Evolutionary conservation across 1,140 invertebrate genomes (phyloP), one percentile per base, ranked within the genome.

Genomic region (Holcopasites calliopsidis): DNA sequence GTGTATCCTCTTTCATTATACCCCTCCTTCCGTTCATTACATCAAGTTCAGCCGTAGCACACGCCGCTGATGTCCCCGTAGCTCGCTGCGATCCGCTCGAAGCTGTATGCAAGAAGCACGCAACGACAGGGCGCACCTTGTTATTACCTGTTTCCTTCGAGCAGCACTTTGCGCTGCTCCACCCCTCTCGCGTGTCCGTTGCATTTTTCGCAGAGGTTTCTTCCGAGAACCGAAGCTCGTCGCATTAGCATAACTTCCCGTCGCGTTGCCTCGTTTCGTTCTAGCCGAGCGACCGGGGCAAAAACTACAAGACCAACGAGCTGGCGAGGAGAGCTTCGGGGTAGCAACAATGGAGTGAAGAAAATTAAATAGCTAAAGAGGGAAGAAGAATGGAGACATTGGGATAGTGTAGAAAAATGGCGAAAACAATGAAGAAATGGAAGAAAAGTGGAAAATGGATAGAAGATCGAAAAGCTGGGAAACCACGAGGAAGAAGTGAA

Each of bases 181-280:
- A 13, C 13, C 33, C 47, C 28, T 23, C 42, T 70, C 65, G 18
- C 58, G 47, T 64, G 58, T 50, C 47, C 26, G 18, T 38, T 10
- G 33, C 33, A 68, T 75, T 75, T 75, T 68, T 75, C 72, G 62
- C 64, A 18, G 44, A n/a, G 62, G 33, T 68, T 58, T 42, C 44
- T 44, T 75, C 72, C 28, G n/a, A 50, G 72, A 75, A 66, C 47
- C 35, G 42, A 33, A 18, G 62, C 50, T 65, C 62, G 47, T 23
- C 58, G 72, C 64, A 79, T 79, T 80, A 80, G 78, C 80, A 82
- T 82, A 80, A 82, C 80, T 55, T 72, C 74, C 62, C 62, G 66
- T 64, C 60, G 61, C 64, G 28, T 31, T 47, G 52, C n/a, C n/a
- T 31, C 55, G 44, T 57, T 52, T 50, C 72, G 76, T 77, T 73